Conservation (phyloP, 2,797 vertebrate genomes). For the Spinus pinus region DNA sequence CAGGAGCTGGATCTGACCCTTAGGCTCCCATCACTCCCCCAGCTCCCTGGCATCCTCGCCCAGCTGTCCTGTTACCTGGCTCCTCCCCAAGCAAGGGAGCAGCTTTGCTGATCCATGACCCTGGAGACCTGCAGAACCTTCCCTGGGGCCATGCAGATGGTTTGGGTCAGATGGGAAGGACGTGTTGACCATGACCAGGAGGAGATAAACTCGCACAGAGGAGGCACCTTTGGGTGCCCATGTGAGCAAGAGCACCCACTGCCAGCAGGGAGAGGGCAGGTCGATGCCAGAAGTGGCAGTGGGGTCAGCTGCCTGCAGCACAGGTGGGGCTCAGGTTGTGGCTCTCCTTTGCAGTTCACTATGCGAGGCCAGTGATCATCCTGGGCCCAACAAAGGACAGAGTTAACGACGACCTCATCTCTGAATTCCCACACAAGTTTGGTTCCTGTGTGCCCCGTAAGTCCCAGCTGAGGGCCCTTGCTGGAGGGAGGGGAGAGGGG, state of each 20-base stretch:
- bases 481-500: background rate
- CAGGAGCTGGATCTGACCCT: background rate
- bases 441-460: slow-evolving; percentile 98
- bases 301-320: rapidly evolving
- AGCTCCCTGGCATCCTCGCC: rapidly evolving
- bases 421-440: slow-evolving; percentile 98
- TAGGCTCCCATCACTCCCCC: background rate
- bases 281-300: background rate
- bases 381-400: slow-evolving; percentile 97
- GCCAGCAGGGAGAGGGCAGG: background rate
- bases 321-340: background rate
- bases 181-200: background rate
- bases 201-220: rapidly evolving
- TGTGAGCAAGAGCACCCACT: background rate
- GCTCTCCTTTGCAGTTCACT: slow-evolving; percentile 84
- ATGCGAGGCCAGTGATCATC: slow-evolving; percentile 96
- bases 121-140: background rate
- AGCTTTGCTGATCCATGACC: background rate
- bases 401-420: slow-evolving; percentile 97
- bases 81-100: background rate
- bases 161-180: background rate
- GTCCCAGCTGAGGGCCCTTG: slow-evolving; percentile 30
- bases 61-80: background rate
- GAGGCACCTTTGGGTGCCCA: background rate
- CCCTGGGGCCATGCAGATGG: rapidly evolving